These are phyloP conservation scores for Camptogramma bilineatum DNA, from an alignment of 2,888 invertebrate genomes.

Conservation along the genomic window DNA sequence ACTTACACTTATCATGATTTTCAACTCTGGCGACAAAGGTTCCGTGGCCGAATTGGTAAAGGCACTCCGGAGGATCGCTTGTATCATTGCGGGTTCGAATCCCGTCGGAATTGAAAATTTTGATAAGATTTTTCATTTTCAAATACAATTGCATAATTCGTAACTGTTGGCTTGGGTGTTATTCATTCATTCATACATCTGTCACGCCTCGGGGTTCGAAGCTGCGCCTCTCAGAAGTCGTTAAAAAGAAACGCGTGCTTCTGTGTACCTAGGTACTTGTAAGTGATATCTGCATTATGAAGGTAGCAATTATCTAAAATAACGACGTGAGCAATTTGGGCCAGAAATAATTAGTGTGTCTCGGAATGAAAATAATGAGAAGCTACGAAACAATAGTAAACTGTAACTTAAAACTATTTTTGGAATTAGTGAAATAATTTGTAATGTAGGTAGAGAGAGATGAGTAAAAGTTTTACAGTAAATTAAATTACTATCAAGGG, in stretches of 20 bases:
- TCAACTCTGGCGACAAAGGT: no score
- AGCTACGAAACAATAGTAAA: not conserved
- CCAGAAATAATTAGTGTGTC: not conserved
- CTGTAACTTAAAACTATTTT: not conserved
- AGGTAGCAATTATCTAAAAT: slow-evolving; percentile 16
- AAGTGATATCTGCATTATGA: slow-evolving; percentile 2
- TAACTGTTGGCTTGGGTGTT: not conserved
- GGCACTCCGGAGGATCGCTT: no score
- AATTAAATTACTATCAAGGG: no score
- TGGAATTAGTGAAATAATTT: not conserved
- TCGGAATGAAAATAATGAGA: not conserved
- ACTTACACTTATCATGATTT: no score
- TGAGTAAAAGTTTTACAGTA: no score
- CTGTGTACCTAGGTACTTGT: not conserved
- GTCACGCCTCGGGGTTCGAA: not conserved
- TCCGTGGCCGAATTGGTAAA: no score
- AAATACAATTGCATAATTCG: no score
- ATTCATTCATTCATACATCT: not conserved
- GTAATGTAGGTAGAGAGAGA: not conserved
- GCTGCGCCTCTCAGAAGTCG: not conserved
- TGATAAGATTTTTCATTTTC: no score
- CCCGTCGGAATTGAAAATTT: no score
- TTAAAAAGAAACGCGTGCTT: not conserved
- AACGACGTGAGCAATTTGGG: not conserved
- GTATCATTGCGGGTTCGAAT: no score